These are phyloP conservation scores for Anguilla marmorata DNA, from an alignment of 2,797 vertebrate genomes.

Conservation along the genomic window DNA sequence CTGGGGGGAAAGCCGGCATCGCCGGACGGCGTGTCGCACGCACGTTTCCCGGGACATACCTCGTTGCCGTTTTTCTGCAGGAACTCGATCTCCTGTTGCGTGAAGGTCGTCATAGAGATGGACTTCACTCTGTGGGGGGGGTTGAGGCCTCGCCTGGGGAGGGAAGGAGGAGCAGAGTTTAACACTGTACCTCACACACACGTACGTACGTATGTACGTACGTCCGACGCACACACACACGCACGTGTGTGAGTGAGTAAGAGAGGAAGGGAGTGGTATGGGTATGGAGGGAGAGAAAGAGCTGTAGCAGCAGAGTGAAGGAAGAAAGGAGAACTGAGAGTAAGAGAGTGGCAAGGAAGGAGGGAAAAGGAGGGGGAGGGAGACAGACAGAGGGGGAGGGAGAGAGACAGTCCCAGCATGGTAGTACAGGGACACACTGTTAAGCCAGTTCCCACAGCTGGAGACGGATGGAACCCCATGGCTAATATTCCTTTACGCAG, in stretches of 20 bases:
- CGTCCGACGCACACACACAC: not conserved
- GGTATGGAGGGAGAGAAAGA: slow-evolving; percentile 27
- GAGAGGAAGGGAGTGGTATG: not conserved
- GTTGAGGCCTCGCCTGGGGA: slow-evolving; percentile 89
- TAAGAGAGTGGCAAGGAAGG: not conserved
- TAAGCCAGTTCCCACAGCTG: not conserved
- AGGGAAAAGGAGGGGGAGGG: not conserved
- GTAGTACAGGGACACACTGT: not conserved
- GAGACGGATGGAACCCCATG: not conserved
- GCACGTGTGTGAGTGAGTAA: not conserved
- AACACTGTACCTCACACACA: not conserved
- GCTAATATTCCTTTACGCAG: not conserved
- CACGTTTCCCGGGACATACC: slow-evolving; percentile 69
- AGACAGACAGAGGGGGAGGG: not conserved
- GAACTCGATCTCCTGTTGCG: slow-evolving; percentile 98
- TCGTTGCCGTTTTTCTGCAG: slow-evolving; percentile 98
- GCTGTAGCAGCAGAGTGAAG: slow-evolving; percentile 30
- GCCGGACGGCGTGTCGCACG: not conserved
- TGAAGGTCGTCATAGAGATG: slow-evolving; percentile 99
- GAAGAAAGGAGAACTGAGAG: slow-evolving; percentile 28
- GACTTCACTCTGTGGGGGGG: slow-evolving; percentile 99
- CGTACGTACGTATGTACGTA: not conserved
- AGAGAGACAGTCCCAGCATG: not conserved
- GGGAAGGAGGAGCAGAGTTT: slow-evolving; percentile 21
- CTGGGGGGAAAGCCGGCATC: not conserved